Base-by-base conservation (phyloP, 2,113 vertebrate genomes). In the Erpornis zantholeuca region DNA sequence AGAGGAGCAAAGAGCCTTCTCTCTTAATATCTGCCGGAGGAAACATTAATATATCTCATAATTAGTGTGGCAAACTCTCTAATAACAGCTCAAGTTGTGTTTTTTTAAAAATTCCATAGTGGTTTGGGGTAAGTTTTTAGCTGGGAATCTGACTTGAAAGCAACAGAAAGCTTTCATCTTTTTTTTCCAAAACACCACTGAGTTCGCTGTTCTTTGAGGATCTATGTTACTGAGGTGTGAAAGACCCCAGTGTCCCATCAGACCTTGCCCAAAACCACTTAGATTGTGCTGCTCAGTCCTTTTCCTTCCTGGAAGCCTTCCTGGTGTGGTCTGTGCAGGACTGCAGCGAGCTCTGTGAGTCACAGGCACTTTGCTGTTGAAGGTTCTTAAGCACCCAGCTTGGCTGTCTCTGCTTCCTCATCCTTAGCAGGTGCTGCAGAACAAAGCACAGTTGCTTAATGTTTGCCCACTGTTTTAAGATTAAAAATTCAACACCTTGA, bases 1-100 rank as follows among this genome's bases (percentile, higher is more conserved):
- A 71, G 71, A 90, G 94, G 75, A 91, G 54, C 5, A 28, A 42
- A 91, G 59, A 85, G 64, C 68, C 57, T 96, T 89, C 28, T 88
- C 94, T 68, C 17, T 91, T 68, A 89, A 22, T 57, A 40, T 75
- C 49, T 90, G 56, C 59, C 53, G 36, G 78, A 44, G 33, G 56
- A 83, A 70, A 69, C n/a, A 56, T 83, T 94, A 3, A 4, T 88
- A 15, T 91, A 15, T 35, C 17, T 94, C 54, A 28, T 82, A 42
- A 80, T 80, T 59, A 66, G 36, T 11, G 13, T 52, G 53, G 45
- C n/a, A 60, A 4, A 52, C 33, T 21, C 36, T 66, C 20, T 60
- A 42, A 11, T 44, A 57, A 52, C 33, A 66, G n/a, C 28, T 68
- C 9, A n/a, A 50, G 5, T 86, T 79, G 4, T 27, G 7, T 12